phyloP scores from a whole-genome alignment of 2,113 vertebrate genomes.

The Todiramphus chloris region DNA sequence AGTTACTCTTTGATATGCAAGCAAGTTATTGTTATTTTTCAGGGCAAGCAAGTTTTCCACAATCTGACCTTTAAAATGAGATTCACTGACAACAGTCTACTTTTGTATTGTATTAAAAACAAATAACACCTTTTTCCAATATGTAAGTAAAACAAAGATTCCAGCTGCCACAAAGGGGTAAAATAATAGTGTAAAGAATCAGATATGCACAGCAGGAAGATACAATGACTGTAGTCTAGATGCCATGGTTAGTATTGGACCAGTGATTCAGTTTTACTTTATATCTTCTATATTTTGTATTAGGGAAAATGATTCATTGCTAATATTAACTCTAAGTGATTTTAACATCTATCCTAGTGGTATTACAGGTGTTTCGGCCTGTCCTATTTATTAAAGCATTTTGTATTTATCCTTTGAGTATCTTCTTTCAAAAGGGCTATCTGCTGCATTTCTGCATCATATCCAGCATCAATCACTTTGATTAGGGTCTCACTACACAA shows the following conservation, averaged over 20 bases:
- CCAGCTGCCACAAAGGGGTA: neutral
- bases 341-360: constrained; percentile 60
- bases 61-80: neutral
- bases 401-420: constrained; percentile 55
- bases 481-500: constrained; percentile 77
- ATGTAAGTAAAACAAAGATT: neutral
- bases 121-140: neutral
- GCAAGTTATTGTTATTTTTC: neutral
- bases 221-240: neutral
- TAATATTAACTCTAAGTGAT: constrained; percentile 46
- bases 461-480: constrained; percentile 79
- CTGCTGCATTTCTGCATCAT: constrained; percentile 68
- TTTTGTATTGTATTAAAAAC: neutral
- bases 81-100: neutral
- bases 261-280: neutral
- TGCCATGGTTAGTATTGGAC: neutral
- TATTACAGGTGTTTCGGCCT: constrained; percentile 59
- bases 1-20: neutral
- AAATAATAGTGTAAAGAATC: neutral
- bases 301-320: constrained; percentile 34
- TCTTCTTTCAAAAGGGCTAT: constrained; percentile 66
- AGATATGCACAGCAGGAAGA: neutral
- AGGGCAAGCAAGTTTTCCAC: neutral
- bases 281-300: constrained; percentile 18
- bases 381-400: constrained; percentile 65